These are phyloP conservation scores for Apodemia hepburni DNA, from an alignment of 2,888 invertebrate species.

Conservation along the genomic window DNA sequence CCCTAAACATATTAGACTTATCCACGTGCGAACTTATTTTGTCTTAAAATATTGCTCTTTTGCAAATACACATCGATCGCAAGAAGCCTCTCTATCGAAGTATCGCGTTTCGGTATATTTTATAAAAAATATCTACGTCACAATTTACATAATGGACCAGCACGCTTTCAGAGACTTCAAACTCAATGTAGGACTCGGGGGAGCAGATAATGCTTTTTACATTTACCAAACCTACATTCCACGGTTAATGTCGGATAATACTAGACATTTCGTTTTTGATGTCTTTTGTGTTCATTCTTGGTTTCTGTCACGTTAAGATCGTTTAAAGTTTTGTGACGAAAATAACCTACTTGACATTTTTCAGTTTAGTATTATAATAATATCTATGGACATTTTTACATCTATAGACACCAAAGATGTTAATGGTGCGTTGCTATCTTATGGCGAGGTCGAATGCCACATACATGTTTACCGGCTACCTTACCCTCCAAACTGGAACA, in stretches of 20 bases:
- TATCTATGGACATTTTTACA: too few species aligned
- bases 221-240: slow-evolving; percentile 44
- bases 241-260: slow-evolving; percentile 37
- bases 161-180: slow-evolving; percentile 32
- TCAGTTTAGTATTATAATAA: not conserved
- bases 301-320: not conserved
- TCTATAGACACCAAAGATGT: too few species aligned
- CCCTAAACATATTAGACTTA: slow-evolving; percentile 1
- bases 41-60: slow-evolving; percentile 26
- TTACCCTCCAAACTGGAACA: too few species aligned
- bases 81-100: slow-evolving; percentile 35
- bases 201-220: slow-evolving; percentile 53
- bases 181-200: slow-evolving; percentile 43
- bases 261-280: slow-evolving; percentile 23
- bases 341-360: not conserved
- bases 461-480: too few species aligned
- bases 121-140: slow-evolving; percentile 35
- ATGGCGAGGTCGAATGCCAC: too few species aligned
- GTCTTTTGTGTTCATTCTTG: not conserved
- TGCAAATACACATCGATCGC: slow-evolving; percentile 33
- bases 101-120: slow-evolving; percentile 38
- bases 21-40: slow-evolving; percentile 4
- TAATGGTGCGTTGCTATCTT: too few species aligned
- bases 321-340: not conserved
- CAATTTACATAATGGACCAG: slow-evolving; percentile 40